Conservation (phyloP, 1,140 invertebrate species). For the Zelostemma sp. region DNA sequence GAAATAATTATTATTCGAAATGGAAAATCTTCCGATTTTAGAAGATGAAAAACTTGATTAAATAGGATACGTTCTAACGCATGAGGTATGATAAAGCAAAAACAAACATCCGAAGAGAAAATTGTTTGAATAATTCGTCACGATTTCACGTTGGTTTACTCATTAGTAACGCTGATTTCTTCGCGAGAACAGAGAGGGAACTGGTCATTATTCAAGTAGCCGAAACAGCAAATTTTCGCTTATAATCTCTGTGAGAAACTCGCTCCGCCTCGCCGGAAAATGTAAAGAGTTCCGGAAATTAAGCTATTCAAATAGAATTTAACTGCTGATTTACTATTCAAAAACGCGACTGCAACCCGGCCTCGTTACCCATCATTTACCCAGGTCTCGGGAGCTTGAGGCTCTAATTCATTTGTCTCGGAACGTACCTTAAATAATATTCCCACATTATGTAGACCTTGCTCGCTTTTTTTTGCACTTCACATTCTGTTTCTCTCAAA, state of each 20-base stretch:
- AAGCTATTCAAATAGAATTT: slow-evolving; percentile 53
- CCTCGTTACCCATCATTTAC: slow-evolving; percentile 51
- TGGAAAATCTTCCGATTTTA: no score
- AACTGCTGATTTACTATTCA: slow-evolving; percentile 54
- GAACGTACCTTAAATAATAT: slow-evolving; percentile 48
- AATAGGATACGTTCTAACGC: no score
- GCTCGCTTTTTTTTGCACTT: slow-evolving; percentile 14
- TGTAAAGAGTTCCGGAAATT: slow-evolving; percentile 50
- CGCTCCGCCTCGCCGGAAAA: slow-evolving; percentile 30
- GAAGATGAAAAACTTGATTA: no score
- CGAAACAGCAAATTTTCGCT: slow-evolving; percentile 36
- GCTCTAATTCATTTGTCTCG: slow-evolving; percentile 53
- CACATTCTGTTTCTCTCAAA: slow-evolving; percentile 21
- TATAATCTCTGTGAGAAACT: slow-evolving; percentile 42
- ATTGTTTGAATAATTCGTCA: no score
- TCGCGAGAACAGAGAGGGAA: slow-evolving; percentile 10
- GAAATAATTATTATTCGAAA: no score
- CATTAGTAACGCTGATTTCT: slow-evolving; percentile 14
- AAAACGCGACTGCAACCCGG: slow-evolving; percentile 44
- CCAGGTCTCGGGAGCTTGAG: slow-evolving; percentile 38
- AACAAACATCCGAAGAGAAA: no score
- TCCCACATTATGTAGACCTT: slow-evolving; percentile 33
- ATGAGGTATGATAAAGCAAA: no score
- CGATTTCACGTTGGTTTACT: background rate
- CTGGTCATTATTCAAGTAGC: slow-evolving; percentile 17